A percentile compares a stretch with the other conserved stretches of the same genome.
These are phyloP conservation scores for Epinephelus malabaricus DNA, from an alignment of 2,797 vertebrate genomes.

Conservation along the genomic window DNA sequence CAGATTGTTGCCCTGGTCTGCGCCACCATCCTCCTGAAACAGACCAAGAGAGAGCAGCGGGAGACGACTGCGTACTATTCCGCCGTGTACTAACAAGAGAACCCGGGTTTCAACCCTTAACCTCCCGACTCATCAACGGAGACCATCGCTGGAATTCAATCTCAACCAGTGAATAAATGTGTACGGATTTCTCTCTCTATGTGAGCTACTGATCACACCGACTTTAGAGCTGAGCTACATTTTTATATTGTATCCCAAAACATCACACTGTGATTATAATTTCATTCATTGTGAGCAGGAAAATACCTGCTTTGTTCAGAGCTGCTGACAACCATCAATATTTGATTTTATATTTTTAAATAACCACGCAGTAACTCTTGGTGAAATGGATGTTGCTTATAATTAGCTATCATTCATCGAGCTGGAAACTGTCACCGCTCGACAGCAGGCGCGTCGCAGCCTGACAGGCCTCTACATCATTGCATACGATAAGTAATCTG, in stretches of 20 bases:
- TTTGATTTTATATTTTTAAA: conserved; percentile 3
- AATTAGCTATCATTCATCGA: conserved; percentile 27
- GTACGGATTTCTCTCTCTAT: conserved; percentile 13
- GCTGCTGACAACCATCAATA: neutral
- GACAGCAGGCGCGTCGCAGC: neutral
- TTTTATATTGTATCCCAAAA: neutral
- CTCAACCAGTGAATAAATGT: conserved; percentile 20
- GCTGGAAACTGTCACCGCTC: neutral
- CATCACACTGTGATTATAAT: neutral
- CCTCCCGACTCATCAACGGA: neutral
- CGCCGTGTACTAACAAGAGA: conserved; percentile 50
- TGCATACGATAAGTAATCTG: neutral
- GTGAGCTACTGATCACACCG: conserved; percentile 18
- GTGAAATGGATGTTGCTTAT: conserved; percentile 14
- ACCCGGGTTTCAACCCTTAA: neutral
- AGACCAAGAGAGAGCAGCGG: conserved; percentile 56
- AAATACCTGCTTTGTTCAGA: neutral
- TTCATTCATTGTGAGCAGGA: neutral
- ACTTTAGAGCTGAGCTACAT: neutral
- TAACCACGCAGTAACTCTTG: neutral
- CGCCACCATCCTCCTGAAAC: conserved; percentile 49
- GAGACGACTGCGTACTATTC: conserved; percentile 11
- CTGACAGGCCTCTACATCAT: conserved; percentile 22
- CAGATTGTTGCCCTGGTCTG: conserved; percentile 74
- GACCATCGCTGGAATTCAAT: conserved; percentile 19